A percentile compares a stretch with the other conserved stretches of the same genome.
Conservation (phyloP, 2,113 vertebrate species). For the Verasper variegatus region DNA sequence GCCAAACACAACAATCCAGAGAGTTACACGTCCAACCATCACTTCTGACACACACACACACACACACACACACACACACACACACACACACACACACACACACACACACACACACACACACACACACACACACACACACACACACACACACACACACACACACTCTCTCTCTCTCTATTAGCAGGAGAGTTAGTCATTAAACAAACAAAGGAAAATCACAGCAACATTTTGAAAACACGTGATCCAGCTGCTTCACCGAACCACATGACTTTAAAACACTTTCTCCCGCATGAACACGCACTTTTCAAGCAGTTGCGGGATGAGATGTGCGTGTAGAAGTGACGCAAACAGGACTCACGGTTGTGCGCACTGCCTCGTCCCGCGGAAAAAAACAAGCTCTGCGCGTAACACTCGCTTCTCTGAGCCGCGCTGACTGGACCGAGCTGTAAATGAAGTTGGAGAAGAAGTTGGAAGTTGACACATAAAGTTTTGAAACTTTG, state of each 20-base stretch:
- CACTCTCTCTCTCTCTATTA: no score
- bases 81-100: conserved; percentile 3
- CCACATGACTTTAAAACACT: neutral
- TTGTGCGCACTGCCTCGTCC: neutral
- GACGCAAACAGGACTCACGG: neutral
- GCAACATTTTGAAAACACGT: neutral
- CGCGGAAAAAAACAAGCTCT: neutral
- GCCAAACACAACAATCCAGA: neutral
- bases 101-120: neutral
- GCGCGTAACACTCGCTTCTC: no score
- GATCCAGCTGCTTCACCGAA: neutral
- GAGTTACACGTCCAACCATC: neutral
- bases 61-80: neutral
- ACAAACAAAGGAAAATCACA: conserved; percentile 2
- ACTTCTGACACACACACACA: conserved; percentile 1
- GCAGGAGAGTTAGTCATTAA: neutral
- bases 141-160: neutral
- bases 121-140: neutral
- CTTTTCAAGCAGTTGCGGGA: neutral
- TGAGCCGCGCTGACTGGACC: no score
- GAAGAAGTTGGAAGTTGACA: neutral
- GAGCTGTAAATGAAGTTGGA: no score
- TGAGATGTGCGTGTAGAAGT: neutral
- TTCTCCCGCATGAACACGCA: neutral
- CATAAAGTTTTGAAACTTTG: neutral